Evolutionary conservation across 2,888 invertebrate genomes (phyloP).

Genomic region (Fragum fragum): DNA sequence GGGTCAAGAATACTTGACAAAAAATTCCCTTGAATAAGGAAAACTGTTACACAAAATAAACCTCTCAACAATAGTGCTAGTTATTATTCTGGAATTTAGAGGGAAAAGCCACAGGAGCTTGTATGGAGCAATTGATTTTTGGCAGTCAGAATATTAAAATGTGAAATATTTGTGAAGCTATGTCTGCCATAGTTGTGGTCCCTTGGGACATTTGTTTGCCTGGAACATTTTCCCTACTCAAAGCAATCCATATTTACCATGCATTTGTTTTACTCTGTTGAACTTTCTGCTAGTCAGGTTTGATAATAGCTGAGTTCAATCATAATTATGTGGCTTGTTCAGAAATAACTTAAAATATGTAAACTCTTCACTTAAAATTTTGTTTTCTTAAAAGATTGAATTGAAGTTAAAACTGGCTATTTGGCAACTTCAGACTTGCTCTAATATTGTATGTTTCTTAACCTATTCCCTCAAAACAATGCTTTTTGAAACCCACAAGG

Average conservation of each 20-base stretch:
- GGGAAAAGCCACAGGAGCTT: background rate
- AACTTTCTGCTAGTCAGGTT: too few species aligned
- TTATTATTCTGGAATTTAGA: slow-evolving; percentile 6
- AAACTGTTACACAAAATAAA: slow-evolving; percentile 18
- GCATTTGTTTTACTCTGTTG: background rate
- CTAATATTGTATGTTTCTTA: too few species aligned
- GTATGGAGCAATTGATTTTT: slow-evolving; percentile 36
- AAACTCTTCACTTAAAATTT: too few species aligned
- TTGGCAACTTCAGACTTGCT: too few species aligned
- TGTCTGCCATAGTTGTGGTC: slow-evolving; percentile 16
- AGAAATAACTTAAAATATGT: too few species aligned
- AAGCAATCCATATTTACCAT: background rate
- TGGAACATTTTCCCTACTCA: background rate
- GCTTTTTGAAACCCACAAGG: slow-evolving; percentile 1
- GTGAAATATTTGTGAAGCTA: slow-evolving; percentile 36
- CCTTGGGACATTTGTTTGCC: slow-evolving; percentile 21
- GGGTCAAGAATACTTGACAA: background rate
- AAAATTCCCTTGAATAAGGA: background rate
- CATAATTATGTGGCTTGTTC: too few species aligned
- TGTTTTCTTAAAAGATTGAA: too few species aligned
- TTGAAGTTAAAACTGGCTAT: too few species aligned
- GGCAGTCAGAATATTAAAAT: slow-evolving; percentile 32
- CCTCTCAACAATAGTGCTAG: slow-evolving; percentile 5
- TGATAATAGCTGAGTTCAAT: too few species aligned
- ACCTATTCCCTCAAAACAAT: background rate